Base-by-base conservation (phyloP, 1,140 invertebrate species). In the Pseudomyrmex dendroicus region DNA sequence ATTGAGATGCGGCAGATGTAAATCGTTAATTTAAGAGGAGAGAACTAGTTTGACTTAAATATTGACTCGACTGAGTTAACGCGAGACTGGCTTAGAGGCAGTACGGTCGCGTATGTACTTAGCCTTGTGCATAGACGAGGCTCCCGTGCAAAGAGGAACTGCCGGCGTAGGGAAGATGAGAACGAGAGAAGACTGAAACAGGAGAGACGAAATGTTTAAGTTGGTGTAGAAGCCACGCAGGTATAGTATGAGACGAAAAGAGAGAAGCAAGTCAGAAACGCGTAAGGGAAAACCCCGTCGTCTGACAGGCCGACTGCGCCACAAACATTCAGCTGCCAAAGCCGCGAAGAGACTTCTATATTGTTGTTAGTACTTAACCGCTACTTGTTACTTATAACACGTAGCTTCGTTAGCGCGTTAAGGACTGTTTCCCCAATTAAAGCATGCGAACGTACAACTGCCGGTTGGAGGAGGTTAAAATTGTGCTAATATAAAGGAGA, bases 21-120 rank as follows among this genome's bases (percentile, higher is more conserved):
- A 88, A 88, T 88, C 87, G 83, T 88, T 88, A 88, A 88, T 88
- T 88, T 88, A 88, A 88, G 86, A 87, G 86, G 50, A 57, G 83
- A 63, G 83, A 77, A 73, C 83, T 70, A 74, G 85, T 87, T 85
- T 83, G 83, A 68, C 86, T 87, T 87, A 87, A 88, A 87, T 87
- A 87, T 88, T 88, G 87, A 88, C 87, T 82, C 70, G 84, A 46
- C 73, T 72, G 70, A 83, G 87, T 88, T 88, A 87, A 87, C 83
- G 86, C 73, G 73, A 66, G 52, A 20, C 56, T 44, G 62, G 15
- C 76, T 87, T 78, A 63, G 50, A 77, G 72, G 64, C 44, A 46
- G 77, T 62, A 87, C 84, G 70, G 86, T 77, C 86, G 87, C 48
- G 82, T 88, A 70, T 88, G 83, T 87, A 85, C 74, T 87, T 74